Evolutionary conservation across 2,888 invertebrate genomes (phyloP), one percentile per base, ranked within the genome.

Genomic region (Netelia melanura): DNA sequence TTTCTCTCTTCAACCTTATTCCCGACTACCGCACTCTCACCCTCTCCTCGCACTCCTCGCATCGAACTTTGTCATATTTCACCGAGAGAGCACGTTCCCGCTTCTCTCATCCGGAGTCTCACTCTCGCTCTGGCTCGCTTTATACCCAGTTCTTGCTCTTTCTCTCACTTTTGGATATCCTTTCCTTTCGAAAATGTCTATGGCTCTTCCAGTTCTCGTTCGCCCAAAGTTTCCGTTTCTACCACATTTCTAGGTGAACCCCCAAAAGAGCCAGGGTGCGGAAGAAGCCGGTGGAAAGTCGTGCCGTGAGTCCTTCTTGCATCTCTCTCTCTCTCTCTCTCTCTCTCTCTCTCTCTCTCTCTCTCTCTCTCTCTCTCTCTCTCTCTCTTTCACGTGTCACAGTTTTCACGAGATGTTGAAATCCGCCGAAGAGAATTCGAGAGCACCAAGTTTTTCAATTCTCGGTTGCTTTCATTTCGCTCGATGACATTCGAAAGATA

Each of bases 21-120:
- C 54, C 65, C 52, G 48, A 48, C 82, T 78, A 48, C 14, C 58
- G 2, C 58, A 21, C 17, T 17, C 17, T 17, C 17, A 17, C 58
- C 58, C 17, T 17, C 58, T n/a, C 58, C 58, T 17, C 21, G 9
- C 54, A n/a, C 61, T n/a, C 43, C 71, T 64, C 67, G 52, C 67
- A 76, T 82, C 79, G 85, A 85, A 85, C 85, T 82, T 79, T 76
- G 82, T 85, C 85, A 85, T 85, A 85, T 85, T 85, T 85, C 85
- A 82, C 44, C 58, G 21, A 72, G 71, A 82, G 80, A 82, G 81
- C 75, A 78, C 85, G 81, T 48, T 71, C 38, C 30, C 65, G 44
- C 52, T 52, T 68, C 56, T 54, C 75, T 48, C 56, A 38, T 58
- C 43, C 48, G 54, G 38, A 67, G 77, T 48, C 44, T 61, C 43